Evolutionary conservation across 2,888 invertebrate species (phyloP).

Genomic region (Ennomos quercinarius): DNA sequence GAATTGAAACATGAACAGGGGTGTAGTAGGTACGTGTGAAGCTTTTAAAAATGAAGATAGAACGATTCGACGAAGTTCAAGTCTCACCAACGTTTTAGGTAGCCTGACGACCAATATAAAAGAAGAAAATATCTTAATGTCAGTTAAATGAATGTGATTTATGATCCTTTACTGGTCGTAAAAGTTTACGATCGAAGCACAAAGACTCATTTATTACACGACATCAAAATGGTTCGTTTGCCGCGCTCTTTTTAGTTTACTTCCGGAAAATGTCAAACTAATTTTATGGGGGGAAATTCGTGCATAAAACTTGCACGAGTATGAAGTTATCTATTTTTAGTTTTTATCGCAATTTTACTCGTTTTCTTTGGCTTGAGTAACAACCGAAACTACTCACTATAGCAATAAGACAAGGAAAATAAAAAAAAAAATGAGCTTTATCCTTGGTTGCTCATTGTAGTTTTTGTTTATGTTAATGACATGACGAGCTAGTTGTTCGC

Average conservation of each 20-base stretch:
- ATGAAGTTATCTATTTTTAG: too few species aligned
- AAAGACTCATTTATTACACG: conserved; percentile 39
- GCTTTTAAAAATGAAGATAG: too few species aligned
- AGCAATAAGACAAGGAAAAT: too few species aligned
- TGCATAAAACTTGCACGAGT: neutral
- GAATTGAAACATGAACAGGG: too few species aligned
- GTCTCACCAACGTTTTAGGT: conserved; percentile 2
- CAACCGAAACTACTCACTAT: too few species aligned
- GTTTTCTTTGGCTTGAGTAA: too few species aligned
- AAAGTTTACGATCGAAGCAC: conserved; percentile 36
- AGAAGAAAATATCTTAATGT: conserved; percentile 22
- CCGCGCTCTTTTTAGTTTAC: conserved; percentile 30
- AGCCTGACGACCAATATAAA: conserved; percentile 4
- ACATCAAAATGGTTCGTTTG: conserved; percentile 41
- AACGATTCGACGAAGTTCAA: neutral
- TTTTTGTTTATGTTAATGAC: too few species aligned
- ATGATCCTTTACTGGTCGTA: conserved; percentile 33
- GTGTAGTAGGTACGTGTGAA: too few species aligned
- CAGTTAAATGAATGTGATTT: conserved; percentile 37
- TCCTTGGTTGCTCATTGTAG: too few species aligned
- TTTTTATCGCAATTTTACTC: too few species aligned
- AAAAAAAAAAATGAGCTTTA: too few species aligned
- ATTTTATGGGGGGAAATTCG: conserved; percentile 16
- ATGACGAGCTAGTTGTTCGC: too few species aligned
- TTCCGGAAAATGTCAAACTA: conserved; percentile 19